A percentile compares a stretch with the other conserved stretches of the same genome.
These are phyloP conservation scores for Psylliodes chrysocephalus DNA, from an alignment of 2,888 invertebrate species.

Conservation along the genomic window DNA sequence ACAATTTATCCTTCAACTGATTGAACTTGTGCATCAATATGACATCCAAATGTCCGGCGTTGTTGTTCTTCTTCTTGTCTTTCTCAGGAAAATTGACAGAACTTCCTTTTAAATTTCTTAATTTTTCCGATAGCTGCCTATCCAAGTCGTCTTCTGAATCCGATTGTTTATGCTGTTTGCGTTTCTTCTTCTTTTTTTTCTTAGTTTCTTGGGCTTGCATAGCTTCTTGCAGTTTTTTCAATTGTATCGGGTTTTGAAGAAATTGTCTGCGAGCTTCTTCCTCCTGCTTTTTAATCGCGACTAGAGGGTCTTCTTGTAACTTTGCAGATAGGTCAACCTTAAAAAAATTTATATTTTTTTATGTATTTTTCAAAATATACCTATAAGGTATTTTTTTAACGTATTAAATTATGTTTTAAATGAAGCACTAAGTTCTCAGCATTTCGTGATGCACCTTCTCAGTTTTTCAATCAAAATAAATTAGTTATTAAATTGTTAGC, in stretches of 20 bases:
- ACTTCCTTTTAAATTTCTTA: constrained; percentile 52
- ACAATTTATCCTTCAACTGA: constrained; percentile 70
- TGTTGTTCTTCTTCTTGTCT: constrained; percentile 59
- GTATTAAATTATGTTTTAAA: too few species aligned
- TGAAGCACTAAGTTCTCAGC: too few species aligned
- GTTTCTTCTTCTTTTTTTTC: constrained; percentile 66
- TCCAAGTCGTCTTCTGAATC: constrained; percentile 56
- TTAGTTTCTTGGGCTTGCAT: constrained; percentile 71
- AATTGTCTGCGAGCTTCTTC: constrained; percentile 86
- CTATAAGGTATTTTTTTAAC: too few species aligned
- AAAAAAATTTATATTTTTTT: too few species aligned
- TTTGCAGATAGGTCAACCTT: constrained; percentile 90
- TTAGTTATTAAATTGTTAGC: too few species aligned
- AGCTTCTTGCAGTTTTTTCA: constrained; percentile 85
- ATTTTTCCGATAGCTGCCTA: constrained; percentile 55
- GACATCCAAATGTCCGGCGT: constrained; percentile 72
- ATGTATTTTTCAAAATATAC: too few species aligned
- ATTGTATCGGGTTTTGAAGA: constrained; percentile 90
- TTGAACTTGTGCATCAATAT: constrained; percentile 77
- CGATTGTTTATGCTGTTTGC: constrained; percentile 54
- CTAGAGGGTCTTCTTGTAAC: constrained; percentile 92
- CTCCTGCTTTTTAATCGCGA: constrained; percentile 89
- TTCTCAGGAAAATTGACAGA: constrained; percentile 51
- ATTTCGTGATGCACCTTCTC: too few species aligned
- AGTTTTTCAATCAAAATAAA: too few species aligned